Base-by-base conservation (phyloP, 2,888 invertebrate genomes). In the Drosophila affinis region DNA sequence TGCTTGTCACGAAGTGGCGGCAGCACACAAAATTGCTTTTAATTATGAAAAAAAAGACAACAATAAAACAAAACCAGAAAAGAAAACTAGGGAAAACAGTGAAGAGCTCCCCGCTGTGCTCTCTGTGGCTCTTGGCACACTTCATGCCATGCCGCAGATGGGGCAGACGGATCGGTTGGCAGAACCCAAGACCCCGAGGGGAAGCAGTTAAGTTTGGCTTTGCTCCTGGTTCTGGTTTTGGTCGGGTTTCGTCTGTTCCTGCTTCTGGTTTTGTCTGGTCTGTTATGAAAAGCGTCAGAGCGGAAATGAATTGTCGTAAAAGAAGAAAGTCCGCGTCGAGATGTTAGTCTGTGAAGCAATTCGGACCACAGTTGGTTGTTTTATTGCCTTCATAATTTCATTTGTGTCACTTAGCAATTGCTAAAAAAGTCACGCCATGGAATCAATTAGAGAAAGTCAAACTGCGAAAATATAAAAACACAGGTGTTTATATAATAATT, bases 11-110 rank as follows among this genome's bases (percentile, higher is more conserved):
- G 6, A 39, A 81, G 83, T 81, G 79, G 62, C 57, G 52, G 44
- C 65, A 61, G 48, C 55, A 58, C 77, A 62, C 59, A 59, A 73
- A 73, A 62, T 59, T 74, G 74, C 71, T 77, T 60, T 81, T 80
- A 81, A 81, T 81, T 81, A 83, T 82, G 76, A 34, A 18, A 18
- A n/a, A 24, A 9, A 54, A 67, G 44, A 71, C 21, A 70, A 67
- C 45, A 62, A 52, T 49, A 55, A 49, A 70, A 71, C 45, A 69
- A 60, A 39, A 46, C n/a, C 72, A 1, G 52, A 39, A 34, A 58
- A 60, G 59, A 27, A 24, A 32, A 52, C 34, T 39, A 62, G 54
- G 32, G 10, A 12, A 3, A 39, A 24, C 34, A 57, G 70, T 54
- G 44, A 54, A 58, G 45, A 53, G 52, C 59, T 47, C 48, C n/a